Base-by-base conservation (phyloP, 2,797 vertebrate species). In the Bradypodion ventrale region DNA sequence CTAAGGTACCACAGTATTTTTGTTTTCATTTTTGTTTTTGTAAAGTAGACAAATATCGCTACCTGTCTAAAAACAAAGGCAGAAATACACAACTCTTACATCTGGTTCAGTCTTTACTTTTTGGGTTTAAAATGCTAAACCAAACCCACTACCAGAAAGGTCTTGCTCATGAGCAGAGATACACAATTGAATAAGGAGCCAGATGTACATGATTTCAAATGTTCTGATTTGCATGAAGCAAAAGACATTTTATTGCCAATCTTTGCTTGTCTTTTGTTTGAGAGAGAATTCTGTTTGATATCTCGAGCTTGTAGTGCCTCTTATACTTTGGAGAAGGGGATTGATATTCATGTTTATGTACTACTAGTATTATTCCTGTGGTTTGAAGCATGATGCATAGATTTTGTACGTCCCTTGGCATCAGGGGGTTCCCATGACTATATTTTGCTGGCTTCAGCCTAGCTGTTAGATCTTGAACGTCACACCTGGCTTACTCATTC, bases 361-460 rank as follows among this genome's bases (percentile, higher is more conserved):
- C 13, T 8, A 46, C 27, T 78, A 86, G 49, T 83, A 85, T 7
- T 56, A 86, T 88, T 79, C 62, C 82, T 42, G 27, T 63, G 84
- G 29, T 74, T 84, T 66, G 42, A 87, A 81, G 7, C 32, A 25
- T 2, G 4, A 23, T 23, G 49, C 74, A 21, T 69, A 88, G 80
- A 79, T 86, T 83, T 91, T 90, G 27, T 84, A 63, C 65, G 25
- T 80, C 16, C 10, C 85, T 88, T 25, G 44, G 27, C 25, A 72
- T 72, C 65, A 89, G 56, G 37, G n/a, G n/a, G n/a, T 78, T 83
- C 84, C 79, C 42, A 56, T 19, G 75, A 42, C 56, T 46, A 32
- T 56, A 62, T 80, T 80, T 80, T 68, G n/a, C 88, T 91, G 86
- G 2, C 32, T 73, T 12, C 15, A 75, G 68, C 40, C 8, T 86